Percentiles rank a stretch among this genome's conserved stretches.
phyloP scores from a whole-genome alignment of 2,888 invertebrate species.

The Calameuta idolon region DNA sequence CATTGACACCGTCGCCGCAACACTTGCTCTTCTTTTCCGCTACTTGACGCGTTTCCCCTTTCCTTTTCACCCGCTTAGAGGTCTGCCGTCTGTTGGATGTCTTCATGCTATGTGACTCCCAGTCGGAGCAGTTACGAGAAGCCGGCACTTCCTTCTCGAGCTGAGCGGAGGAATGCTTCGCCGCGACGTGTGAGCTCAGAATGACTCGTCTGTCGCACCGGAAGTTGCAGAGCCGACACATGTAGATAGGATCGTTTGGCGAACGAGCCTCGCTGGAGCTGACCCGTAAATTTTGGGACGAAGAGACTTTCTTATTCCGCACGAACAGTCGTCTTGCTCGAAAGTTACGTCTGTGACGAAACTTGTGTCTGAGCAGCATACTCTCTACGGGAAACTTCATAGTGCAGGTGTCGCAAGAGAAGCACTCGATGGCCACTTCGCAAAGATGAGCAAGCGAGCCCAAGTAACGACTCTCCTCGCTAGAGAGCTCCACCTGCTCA shows the following conservation, averaged over 20 bases:
- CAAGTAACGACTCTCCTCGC: conserved; percentile 10
- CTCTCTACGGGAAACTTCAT: conserved; percentile 48
- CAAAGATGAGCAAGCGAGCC: conserved; percentile 21
- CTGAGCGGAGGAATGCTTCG: conserved; percentile 24
- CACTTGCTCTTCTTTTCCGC: background rate
- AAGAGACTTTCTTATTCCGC: background rate
- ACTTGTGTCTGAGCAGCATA: conserved; percentile 51
- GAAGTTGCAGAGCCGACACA: conserved; percentile 43
- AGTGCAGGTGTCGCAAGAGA: conserved; percentile 48
- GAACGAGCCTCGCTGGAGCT: background rate
- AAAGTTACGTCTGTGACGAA: conserved; percentile 27
- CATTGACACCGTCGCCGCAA: background rate
- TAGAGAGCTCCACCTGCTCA: background rate
- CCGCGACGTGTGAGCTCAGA: conserved; percentile 36
- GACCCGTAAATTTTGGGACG: background rate
- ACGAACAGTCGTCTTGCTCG: background rate
- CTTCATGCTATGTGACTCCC: background rate
- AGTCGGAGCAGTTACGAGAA: no score
- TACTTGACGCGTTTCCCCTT: conserved; percentile 13
- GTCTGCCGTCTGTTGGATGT: background rate
- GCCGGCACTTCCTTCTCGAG: no score
- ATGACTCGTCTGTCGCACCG: conserved; percentile 35
- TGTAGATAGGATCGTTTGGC: background rate
- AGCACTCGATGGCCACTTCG: conserved; percentile 24
- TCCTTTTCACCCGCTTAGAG: background rate